A percentile compares a stretch with the other conserved stretches of the same genome.
Evolutionary conservation across 2,888 invertebrate species (phyloP).

Genomic region (Tipula vernalis): DNA sequence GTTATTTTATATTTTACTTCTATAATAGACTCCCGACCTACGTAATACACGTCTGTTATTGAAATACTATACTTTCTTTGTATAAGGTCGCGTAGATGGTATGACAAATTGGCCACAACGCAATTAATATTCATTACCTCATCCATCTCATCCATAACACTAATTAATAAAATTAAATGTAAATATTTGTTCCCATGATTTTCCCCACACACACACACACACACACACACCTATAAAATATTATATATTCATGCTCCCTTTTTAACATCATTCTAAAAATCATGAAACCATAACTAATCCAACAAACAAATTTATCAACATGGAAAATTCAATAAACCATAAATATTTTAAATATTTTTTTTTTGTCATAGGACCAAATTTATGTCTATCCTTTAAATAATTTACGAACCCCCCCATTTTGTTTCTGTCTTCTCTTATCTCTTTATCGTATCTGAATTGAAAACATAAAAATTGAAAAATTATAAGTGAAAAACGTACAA

Average conservation of each 20-base stretch:
- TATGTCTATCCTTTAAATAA: not conserved
- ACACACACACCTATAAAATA: too few species aligned
- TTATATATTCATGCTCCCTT: not conserved
- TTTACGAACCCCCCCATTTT: not conserved
- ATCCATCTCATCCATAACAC: not conserved
- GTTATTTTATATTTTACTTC: too few species aligned
- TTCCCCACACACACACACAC: not conserved
- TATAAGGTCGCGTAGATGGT: not conserved
- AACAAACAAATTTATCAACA: not conserved
- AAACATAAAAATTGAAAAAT: not conserved
- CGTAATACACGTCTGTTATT: not conserved
- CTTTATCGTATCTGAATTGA: not conserved
- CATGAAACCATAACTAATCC: not conserved
- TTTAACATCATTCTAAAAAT: not conserved
- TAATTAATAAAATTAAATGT: not conserved
- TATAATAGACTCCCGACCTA: not conserved
- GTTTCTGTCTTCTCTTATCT: not conserved
- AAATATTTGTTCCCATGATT: not conserved
- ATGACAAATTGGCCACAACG: not conserved
- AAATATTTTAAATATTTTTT: not conserved
- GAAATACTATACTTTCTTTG: not conserved
- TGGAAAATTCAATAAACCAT: slow-evolving; percentile 4
- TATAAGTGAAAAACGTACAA: not conserved
- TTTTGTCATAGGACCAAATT: not conserved
- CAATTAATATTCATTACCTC: not conserved